Percentiles rank a stretch among this genome's conserved stretches.
Conservation (phyloP, 2,113 vertebrate species). For the Chaetura pelagica region DNA sequence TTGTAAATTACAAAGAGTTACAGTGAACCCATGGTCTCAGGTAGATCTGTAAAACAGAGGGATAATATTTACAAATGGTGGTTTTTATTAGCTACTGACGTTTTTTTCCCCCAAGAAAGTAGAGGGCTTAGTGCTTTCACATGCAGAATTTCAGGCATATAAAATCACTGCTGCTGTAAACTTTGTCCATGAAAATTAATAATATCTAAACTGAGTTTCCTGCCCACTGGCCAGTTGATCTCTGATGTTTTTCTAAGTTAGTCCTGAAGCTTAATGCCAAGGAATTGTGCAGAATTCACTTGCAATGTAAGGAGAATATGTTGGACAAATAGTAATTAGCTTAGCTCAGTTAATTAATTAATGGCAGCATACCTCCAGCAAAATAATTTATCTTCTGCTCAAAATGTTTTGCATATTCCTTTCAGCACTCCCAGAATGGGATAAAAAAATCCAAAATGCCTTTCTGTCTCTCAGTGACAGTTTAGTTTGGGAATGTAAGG, state of each 20-base stretch:
- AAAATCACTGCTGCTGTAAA: not conserved
- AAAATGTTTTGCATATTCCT: conserved; percentile 28
- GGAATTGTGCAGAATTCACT: not conserved
- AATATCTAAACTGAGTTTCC: not conserved
- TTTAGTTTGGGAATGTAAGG: conserved; percentile 89
- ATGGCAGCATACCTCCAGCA: not conserved
- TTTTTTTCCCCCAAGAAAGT: not conserved
- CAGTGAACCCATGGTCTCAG: not conserved
- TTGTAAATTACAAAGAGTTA: not conserved
- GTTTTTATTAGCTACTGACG: not conserved
- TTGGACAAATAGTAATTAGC: not conserved
- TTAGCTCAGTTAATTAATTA: not conserved
- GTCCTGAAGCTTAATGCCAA: not conserved
- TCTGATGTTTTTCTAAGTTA: not conserved
- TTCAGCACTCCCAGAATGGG: conserved; percentile 83
- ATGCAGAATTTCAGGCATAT: not conserved
- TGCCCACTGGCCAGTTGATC: not conserved
- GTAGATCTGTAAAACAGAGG: not conserved
- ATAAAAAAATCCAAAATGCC: conserved; percentile 83
- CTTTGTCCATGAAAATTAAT: not conserved
- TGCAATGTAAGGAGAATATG: not conserved
- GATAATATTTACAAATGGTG: not conserved
- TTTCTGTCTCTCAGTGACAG: conserved; percentile 85
- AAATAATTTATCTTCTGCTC: not conserved
- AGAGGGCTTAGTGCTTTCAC: not conserved